Evolutionary conservation across 2,797 vertebrate genomes (phyloP).

Genomic region (Buceros bicornis): DNA sequence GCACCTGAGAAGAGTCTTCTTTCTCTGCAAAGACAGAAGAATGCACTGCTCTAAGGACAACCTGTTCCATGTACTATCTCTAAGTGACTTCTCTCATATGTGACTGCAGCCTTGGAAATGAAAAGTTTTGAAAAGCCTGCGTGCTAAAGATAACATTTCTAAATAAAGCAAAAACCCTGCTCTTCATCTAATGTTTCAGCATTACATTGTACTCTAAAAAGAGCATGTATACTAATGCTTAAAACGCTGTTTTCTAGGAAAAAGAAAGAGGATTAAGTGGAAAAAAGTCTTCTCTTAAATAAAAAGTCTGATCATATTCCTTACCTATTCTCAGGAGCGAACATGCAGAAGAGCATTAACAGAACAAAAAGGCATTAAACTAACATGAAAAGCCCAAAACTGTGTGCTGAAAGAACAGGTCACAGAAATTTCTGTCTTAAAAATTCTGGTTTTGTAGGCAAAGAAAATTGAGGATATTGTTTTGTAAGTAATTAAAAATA

Average conservation of each 20-base stretch:
- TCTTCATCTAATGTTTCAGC: neutral
- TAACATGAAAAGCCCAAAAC: neutral
- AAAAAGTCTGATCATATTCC: neutral
- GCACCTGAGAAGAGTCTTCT: neutral
- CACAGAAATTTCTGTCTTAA: neutral
- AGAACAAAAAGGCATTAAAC: constrained; percentile 27
- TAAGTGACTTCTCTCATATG: neutral
- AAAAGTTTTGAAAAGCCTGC: neutral
- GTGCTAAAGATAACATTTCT: neutral
- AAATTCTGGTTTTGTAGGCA: neutral
- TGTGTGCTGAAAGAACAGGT: neutral
- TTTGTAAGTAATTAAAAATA: neutral
- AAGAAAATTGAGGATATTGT: neutral
- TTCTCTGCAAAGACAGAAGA: neutral
- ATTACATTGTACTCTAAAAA: neutral
- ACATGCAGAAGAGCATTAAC: neutral
- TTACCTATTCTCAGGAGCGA: neutral
- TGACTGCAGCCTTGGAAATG: neutral
- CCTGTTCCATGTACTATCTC: neutral
- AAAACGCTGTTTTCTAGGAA: neutral
- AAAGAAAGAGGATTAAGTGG: neutral
- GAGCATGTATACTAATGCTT: neutral
- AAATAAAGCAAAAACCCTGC: neutral
- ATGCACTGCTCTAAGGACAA: neutral
- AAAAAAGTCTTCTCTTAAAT: neutral